Percentiles rank a stretch among this genome's conserved stretches.
phyloP scores from a whole-genome alignment of 2,888 invertebrate genomes.

The Mythimna pallens region DNA sequence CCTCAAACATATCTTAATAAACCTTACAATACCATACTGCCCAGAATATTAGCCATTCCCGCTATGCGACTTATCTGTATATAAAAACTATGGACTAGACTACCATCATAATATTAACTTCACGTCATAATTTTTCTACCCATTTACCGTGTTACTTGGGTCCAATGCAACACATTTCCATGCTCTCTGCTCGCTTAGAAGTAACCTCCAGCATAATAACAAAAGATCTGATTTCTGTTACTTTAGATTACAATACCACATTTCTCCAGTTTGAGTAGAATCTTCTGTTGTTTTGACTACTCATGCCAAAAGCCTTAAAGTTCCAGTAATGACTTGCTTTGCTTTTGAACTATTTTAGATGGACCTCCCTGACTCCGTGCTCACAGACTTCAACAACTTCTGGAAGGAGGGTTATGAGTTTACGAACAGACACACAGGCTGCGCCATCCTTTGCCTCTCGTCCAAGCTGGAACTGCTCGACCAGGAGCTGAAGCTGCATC shows the following conservation, averaged over 20 bases:
- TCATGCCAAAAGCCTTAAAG: not conserved
- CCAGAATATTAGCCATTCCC: not conserved
- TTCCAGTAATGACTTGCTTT: not conserved
- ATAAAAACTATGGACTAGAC: not conserved
- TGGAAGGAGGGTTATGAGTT: conserved; percentile 77
- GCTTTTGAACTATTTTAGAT: conserved; percentile 60
- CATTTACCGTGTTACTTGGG: not conserved
- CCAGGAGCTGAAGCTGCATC: conserved; percentile 78
- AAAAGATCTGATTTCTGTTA: no score
- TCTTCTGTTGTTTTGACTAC: not conserved
- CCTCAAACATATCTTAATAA: no score
- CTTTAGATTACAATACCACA: no score
- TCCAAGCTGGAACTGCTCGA: conserved; percentile 79
- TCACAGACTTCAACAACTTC: conserved; percentile 76
- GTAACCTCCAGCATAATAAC: no score
- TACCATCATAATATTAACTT: not conserved
- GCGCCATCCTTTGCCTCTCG: conserved; percentile 80
- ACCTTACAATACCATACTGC: not conserved
- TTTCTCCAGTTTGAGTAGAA: not conserved
- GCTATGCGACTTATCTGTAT: not conserved
- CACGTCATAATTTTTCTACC: not conserved
- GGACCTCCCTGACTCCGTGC: conserved; percentile 71
- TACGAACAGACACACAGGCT: conserved; percentile 74
- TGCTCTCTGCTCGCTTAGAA: no score
- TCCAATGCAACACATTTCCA: no score